phyloP scores from a whole-genome alignment of 2,888 invertebrate species.

The Drosophila melanosoma region DNA sequence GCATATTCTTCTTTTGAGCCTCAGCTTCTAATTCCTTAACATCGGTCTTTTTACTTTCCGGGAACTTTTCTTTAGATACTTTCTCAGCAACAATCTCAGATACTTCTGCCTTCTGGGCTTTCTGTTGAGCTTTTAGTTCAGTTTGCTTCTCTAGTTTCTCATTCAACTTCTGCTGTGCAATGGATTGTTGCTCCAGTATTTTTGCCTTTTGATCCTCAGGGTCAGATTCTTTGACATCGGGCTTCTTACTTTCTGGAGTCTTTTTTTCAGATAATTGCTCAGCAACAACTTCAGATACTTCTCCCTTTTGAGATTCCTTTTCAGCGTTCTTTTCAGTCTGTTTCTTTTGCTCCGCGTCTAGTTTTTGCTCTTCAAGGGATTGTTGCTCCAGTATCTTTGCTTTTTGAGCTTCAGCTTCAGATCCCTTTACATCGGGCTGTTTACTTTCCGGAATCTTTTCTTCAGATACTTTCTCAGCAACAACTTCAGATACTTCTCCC shows the following conservation, averaged over 20 bases:
- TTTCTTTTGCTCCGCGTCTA: background rate
- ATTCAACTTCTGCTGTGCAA: background rate
- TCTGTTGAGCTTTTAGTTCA: background rate
- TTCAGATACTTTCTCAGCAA: slow-evolving; percentile 1
- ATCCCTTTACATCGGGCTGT: slow-evolving; percentile 16
- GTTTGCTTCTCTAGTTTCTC: background rate
- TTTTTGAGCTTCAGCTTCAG: slow-evolving; percentile 16
- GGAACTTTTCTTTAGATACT: background rate
- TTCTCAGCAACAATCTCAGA: background rate
- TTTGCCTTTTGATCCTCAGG: background rate
- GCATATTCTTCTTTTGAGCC: background rate
- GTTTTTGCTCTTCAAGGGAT: slow-evolving; percentile 10
- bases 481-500: slow-evolving; percentile 5
- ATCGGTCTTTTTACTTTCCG: background rate
- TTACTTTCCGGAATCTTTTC: background rate
- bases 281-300: slow-evolving; percentile 3
- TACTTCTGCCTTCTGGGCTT: background rate
- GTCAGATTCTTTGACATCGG: background rate
- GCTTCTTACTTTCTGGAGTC: background rate
- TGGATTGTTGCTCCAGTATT: too few relatives aligned
- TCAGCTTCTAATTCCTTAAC: background rate
- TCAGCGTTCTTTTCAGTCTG: background rate
- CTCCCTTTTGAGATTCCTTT: background rate
- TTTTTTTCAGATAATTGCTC: background rate
- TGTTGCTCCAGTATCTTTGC: slow-evolving; percentile 8